phyloP scores from a whole-genome alignment of 1,140 invertebrate species.

The Cephus cinctus region DNA sequence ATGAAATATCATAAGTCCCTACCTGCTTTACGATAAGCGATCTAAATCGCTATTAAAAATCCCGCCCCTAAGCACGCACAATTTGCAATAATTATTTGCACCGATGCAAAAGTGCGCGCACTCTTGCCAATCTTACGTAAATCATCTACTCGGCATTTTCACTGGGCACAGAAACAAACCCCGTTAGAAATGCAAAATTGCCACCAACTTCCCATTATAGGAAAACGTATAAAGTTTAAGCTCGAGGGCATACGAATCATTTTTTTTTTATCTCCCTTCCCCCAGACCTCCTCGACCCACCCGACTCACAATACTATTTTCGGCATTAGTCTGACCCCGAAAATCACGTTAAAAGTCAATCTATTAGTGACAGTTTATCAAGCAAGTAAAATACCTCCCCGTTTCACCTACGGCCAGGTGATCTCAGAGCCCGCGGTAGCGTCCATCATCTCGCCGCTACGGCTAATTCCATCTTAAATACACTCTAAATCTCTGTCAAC shows the following conservation, averaged over 20 bases:
- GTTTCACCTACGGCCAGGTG: constrained; percentile 1
- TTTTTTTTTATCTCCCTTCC: constrained; percentile 1
- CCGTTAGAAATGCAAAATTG: too few species aligned
- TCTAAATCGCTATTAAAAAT: not conserved
- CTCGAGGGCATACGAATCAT: not conserved
- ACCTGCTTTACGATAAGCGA: not conserved
- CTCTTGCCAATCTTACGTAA: too few species aligned
- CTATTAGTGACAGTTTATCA: constrained; percentile 45
- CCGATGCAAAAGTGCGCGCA: too few species aligned
- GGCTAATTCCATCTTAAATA: constrained; percentile 46
- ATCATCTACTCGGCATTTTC: too few species aligned
- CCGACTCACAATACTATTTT: not conserved
- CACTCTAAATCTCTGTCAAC: constrained; percentile 43
- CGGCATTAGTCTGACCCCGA: too few species aligned
- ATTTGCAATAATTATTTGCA: too few species aligned
- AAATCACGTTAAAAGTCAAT: constrained; percentile 33
- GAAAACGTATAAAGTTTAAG: too few species aligned
- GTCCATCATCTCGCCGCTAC: not conserved
- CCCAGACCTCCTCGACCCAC: not conserved
- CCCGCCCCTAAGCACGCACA: not conserved
- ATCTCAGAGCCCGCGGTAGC: constrained; percentile 15
- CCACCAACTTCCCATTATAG: too few species aligned
- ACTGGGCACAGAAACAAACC: too few species aligned
- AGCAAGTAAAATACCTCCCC: constrained; percentile 25
- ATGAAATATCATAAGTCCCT: not conserved